Evolutionary conservation across 2,113 vertebrate species (phyloP).

Genomic region (Circaetus gallicus): DNA sequence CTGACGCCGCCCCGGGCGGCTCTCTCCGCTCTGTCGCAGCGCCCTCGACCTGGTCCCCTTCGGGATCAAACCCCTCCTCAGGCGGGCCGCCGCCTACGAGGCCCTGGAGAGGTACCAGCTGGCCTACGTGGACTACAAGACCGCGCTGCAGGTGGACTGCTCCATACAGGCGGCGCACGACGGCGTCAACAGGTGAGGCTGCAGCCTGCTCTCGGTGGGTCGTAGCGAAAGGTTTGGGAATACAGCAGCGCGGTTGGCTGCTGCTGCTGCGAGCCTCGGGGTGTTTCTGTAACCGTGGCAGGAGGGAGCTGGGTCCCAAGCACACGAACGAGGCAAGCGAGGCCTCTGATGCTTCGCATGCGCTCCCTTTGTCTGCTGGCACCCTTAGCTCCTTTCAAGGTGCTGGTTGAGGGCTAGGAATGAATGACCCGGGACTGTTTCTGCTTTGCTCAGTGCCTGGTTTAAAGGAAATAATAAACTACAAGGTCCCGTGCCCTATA

Average conservation of each 20-base stretch:
- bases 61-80: conserved; percentile 84
- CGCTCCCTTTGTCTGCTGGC: accelerated
- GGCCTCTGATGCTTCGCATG: background rate
- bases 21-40: conserved; percentile 7
- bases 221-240: accelerated
- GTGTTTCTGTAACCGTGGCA: accelerated
- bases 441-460: background rate
- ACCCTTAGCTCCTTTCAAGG: background rate
- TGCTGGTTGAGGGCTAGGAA: background rate
- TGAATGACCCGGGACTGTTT: too few species aligned
- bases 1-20: background rate
- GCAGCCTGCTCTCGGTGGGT: accelerated
- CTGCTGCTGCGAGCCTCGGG: accelerated
- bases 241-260: accelerated
- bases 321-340: accelerated
- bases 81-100: conserved; percentile 86
- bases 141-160: conserved; percentile 82
- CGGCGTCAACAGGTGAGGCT: conserved; percentile 85
- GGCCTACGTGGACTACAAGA: conserved; percentile 93
- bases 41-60: conserved; percentile 82
- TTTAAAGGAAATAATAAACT: background rate
- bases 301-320: accelerated
- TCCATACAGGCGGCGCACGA: conserved; percentile 82
- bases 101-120: conserved; percentile 83
- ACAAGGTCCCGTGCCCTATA: accelerated